Evolutionary conservation across 35 echinoderm and acorn worm species (phyloP).

Genomic region (Heliocidaris tuberculata): DNA sequence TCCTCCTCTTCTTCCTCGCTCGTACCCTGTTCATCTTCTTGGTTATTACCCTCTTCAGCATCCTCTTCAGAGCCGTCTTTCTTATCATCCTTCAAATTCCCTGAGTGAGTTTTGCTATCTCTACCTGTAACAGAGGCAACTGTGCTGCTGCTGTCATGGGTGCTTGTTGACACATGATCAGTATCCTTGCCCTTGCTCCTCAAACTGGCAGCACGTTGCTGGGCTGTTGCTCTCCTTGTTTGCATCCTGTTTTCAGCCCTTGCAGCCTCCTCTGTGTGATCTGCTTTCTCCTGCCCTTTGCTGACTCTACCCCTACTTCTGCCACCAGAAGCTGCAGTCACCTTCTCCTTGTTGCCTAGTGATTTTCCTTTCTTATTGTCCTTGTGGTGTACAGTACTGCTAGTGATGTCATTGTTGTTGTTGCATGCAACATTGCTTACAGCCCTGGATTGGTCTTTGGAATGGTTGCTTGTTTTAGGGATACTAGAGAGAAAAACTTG

Average conservation of each 20-base stretch:
- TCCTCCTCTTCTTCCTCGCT: background rate
- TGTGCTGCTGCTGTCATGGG: background rate
- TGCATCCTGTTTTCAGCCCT: background rate
- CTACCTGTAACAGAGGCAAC: background rate
- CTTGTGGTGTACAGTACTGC: background rate
- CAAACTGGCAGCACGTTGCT: background rate
- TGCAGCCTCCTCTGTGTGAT: background rate
- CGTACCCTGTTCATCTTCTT: background rate
- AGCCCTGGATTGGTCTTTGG: background rate
- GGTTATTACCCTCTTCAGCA: background rate
- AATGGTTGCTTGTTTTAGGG: background rate
- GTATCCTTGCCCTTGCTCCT: background rate
- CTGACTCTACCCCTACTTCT: background rate
- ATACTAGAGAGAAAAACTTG: constrained; percentile 6
- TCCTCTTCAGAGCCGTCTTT: background rate
- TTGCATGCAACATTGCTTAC: constrained; percentile 42
- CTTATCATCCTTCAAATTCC: background rate
- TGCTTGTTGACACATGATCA: background rate
- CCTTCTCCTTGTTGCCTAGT: background rate
- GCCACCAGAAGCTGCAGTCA: background rate
- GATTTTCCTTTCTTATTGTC: background rate
- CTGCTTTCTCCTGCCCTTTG: background rate
- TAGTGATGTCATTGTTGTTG: constrained; percentile 58
- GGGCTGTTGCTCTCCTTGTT: background rate
- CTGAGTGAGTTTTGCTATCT: constrained; percentile 8